Conservation (phyloP, 1,140 invertebrate species). For the Rhynchophorus ferrugineus region DNA sequence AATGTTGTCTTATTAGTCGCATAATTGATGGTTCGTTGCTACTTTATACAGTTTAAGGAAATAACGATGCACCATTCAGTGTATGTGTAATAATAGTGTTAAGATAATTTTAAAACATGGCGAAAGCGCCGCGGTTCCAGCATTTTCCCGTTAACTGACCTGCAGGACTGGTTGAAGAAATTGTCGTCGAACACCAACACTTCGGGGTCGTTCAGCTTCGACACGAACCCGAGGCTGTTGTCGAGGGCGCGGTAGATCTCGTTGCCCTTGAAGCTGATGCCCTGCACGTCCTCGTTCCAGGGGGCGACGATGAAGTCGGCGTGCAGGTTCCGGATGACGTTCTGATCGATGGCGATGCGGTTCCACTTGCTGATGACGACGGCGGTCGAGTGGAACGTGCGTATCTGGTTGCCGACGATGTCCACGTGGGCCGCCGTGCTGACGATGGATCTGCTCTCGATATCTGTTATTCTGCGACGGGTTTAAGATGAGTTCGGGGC, state of each 20-base stretch:
- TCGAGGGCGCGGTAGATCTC: constrained; percentile 47
- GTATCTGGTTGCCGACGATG: constrained; percentile 55
- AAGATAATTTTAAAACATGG: no score
- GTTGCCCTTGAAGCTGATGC: constrained; percentile 56
- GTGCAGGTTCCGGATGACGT: constrained; percentile 52
- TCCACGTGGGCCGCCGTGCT: constrained; percentile 52
- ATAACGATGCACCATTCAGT: no score
- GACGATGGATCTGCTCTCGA: constrained; percentile 54
- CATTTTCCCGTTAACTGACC: no score
- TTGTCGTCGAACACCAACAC: constrained; percentile 51
- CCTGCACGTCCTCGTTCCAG: constrained; percentile 35
- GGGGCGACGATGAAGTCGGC: constrained; percentile 46
- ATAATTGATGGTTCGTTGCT: no score
- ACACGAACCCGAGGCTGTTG: constrained; percentile 49
- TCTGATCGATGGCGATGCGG: constrained; percentile 52
- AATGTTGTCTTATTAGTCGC: no score
- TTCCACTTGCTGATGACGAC: constrained; percentile 57
- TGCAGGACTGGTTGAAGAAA: constrained; percentile 53
- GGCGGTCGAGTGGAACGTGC: constrained; percentile 45
- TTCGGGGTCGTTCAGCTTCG: constrained; percentile 41
- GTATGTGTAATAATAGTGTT: no score
- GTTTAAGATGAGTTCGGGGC: no score
- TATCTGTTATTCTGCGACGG: constrained; percentile 54
- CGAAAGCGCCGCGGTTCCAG: no score
- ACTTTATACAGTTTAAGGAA: not conserved